phyloP scores from a whole-genome alignment of 2,797 vertebrate species.

The Enteromius unitaeniatus region DNA sequence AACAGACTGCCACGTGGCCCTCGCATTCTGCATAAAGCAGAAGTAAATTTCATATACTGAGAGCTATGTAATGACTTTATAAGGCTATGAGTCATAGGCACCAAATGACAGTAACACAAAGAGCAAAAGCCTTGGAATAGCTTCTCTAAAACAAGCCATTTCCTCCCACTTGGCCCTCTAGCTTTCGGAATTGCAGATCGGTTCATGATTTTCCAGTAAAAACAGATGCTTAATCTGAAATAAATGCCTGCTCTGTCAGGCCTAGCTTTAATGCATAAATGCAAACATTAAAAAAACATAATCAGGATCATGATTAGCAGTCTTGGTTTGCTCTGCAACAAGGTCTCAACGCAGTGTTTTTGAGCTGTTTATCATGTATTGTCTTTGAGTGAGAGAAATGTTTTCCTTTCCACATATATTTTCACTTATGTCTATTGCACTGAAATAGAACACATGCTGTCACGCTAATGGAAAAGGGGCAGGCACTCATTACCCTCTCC shows the following conservation, averaged over 20 bases:
- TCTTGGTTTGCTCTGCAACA: neutral
- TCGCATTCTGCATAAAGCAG: constrained; percentile 3
- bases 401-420: constrained; percentile 39
- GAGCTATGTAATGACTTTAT: constrained; percentile 32
- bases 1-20: neutral
- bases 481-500: constrained; percentile 63
- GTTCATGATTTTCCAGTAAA: constrained; percentile 33
- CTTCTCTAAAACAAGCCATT: constrained; percentile 42
- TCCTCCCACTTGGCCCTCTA: constrained; percentile 47
- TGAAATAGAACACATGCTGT: constrained; percentile 37
- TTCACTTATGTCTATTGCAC: constrained; percentile 14
- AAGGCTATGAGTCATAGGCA: constrained; percentile 36
- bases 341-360: constrained; percentile 3
- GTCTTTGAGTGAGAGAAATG: neutral
- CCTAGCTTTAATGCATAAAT: constrained; percentile 1
- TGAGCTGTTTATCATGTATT: constrained; percentile 11
- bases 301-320: neutral
- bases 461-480: constrained; percentile 52
- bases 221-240: constrained; percentile 24
- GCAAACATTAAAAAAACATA: neutral
- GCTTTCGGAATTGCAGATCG: constrained; percentile 34
- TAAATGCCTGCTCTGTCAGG: neutral
- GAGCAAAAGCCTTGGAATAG: constrained; percentile 46
- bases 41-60: constrained; percentile 12
- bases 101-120: constrained; percentile 40